Evolutionary conservation across 2,113 vertebrate species (phyloP).

Genomic region (Bombycilla garrulus): DNA sequence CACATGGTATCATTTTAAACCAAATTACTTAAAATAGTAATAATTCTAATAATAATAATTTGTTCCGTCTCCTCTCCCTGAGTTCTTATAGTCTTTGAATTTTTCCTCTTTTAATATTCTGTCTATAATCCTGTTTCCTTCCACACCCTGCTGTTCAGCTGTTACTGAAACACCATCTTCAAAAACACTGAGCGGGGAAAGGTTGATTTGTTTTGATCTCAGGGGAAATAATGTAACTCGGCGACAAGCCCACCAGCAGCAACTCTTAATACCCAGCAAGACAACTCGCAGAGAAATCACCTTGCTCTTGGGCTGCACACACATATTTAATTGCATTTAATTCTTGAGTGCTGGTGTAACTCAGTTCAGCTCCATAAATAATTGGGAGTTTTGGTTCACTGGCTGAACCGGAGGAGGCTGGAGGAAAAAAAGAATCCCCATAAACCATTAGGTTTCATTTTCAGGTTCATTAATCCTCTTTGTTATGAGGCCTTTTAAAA

Average conservation of each 20-base stretch:
- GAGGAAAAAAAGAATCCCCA: neutral
- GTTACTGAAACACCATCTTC: neutral
- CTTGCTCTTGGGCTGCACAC: slow-evolving; percentile 18
- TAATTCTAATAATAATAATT: neutral
- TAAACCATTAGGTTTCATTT: neutral
- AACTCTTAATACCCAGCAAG: neutral
- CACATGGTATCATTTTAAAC: neutral
- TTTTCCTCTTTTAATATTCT: slow-evolving; percentile 8
- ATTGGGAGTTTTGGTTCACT: neutral
- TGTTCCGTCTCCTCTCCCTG: neutral
- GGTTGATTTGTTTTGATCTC: slow-evolving; percentile 59
- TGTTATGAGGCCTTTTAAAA: neutral
- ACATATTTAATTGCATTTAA: slow-evolving; percentile 49
- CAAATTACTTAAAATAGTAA: neutral
- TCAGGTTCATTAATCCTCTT: neutral
- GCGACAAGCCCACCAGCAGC: neutral
- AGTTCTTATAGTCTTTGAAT: neutral
- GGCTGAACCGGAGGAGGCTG: neutral
- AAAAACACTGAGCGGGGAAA: neutral
- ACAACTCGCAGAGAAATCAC: slow-evolving; percentile 31
- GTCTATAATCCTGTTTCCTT: neutral
- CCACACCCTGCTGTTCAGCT: slow-evolving; percentile 41
- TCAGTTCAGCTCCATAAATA: neutral
- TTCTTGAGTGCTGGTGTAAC: neutral
- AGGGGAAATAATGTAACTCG: slow-evolving; percentile 50